Percentiles rank a stretch among this genome's conserved stretches.
Conservation (phyloP, 2,888 invertebrate genomes). For the Yponomeuta evonymella region DNA sequence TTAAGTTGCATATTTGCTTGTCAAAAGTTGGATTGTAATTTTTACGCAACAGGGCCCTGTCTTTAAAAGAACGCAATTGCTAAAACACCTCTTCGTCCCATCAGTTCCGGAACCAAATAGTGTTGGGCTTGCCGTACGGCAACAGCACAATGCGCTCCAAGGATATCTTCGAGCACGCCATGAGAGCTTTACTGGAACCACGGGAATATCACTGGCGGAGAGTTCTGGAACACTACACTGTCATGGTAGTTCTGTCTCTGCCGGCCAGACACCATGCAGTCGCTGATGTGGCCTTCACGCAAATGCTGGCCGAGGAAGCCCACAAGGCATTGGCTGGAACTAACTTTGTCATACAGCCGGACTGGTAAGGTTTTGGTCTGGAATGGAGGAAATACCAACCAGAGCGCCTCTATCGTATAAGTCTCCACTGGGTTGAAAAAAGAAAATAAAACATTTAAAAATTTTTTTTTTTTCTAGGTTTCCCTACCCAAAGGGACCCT, state of each 20-base stretch:
- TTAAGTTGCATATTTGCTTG: no score
- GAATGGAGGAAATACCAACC: no score
- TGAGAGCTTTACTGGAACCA: conserved; percentile 49
- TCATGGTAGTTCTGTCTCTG: conserved; percentile 51
- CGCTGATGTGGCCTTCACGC: conserved; percentile 43
- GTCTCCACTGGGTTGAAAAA: no score
- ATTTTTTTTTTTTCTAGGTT: no score
- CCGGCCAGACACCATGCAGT: conserved; percentile 44
- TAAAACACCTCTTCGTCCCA: conserved; percentile 19
- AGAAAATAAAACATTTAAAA: no score
- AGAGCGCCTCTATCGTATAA: no score
- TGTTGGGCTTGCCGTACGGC: conserved; percentile 46
- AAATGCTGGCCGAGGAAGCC: conserved; percentile 47
- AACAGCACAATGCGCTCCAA: conserved; percentile 47
- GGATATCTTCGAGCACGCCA: conserved; percentile 52
- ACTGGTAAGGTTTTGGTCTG: conserved; percentile 42
- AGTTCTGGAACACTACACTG: conserved; percentile 58
- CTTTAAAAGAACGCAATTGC: not conserved
- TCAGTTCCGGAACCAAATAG: conserved; percentile 52
- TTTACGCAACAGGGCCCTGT: no score
- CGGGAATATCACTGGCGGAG: conserved; percentile 60
- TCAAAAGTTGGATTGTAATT: no score
- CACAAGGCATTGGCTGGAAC: conserved; percentile 45
- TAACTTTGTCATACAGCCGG: conserved; percentile 57
- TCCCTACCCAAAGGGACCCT: no score